Evolutionary conservation across 2,113 vertebrate species (phyloP).

Genomic region (Ginglymostoma cirratum): DNA sequence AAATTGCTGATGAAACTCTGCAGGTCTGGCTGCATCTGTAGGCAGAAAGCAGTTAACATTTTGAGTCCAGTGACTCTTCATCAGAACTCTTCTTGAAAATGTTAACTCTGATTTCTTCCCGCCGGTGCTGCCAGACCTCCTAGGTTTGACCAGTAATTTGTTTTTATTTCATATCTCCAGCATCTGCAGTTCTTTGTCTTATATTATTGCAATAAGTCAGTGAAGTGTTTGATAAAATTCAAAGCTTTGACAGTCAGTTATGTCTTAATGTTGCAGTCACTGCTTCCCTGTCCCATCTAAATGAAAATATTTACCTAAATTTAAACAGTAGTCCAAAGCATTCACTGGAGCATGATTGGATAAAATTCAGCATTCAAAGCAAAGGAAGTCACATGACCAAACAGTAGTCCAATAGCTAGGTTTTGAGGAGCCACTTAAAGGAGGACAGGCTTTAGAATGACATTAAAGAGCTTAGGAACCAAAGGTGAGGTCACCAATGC

Average conservation of each 20-base stretch:
- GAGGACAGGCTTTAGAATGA: background rate
- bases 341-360: background rate
- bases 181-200: too few relatives aligned
- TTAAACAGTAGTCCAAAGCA: background rate
- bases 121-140: too few relatives aligned
- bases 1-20: too few relatives aligned
- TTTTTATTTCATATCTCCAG: too few relatives aligned
- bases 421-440: background rate
- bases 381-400: background rate
- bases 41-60: too few relatives aligned
- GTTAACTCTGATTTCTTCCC: too few relatives aligned
- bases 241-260: background rate
- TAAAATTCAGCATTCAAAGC: background rate
- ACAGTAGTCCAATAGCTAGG: background rate
- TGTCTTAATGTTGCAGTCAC: background rate
- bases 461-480: background rate
- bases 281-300: background rate
- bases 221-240: background rate
- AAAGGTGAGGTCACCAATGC: background rate
- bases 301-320: too few relatives aligned
- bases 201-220: background rate
- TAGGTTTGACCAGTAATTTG: too few relatives aligned
- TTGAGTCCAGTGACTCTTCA: too few relatives aligned
- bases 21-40: too few relatives aligned
- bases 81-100: too few relatives aligned